Evolutionary conservation across 2,797 vertebrate genomes (phyloP), one percentile per base, ranked within the genome.

Genomic region (Liasis olivaceus): DNA sequence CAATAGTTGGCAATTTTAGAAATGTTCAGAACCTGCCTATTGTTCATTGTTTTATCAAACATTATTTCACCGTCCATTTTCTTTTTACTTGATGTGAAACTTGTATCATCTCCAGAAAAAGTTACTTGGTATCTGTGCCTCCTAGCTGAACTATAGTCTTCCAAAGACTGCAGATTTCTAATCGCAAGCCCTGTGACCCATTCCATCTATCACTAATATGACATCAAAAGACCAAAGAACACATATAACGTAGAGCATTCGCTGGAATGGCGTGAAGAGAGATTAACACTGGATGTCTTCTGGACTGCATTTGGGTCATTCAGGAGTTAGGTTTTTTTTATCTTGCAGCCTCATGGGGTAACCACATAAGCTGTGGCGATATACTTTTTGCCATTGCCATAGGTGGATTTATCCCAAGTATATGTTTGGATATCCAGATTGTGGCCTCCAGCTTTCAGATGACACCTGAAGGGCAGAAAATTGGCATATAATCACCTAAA

Each of bases 341-440:
- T 54, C 3, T 28, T 31, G 6, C 36, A 47, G 22, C 13, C 84
- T 98, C 96, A 97, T 3, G 98, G 97, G 0, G 97, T 97, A 24
- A 97, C 95, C 4, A 99, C 98, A 26, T 98, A 99, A 51, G 98
- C 99, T 0, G 99, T 99, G 88, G 95, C 99, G 0, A 99, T 98
- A 96, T 96, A 98, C 86, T 98, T 99, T 97, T 98, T 98, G 81
- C 98, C 98, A 0, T 98, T 12, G 1, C 97, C 98, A 0, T 99
- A 99, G 66, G 89, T 97, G 28, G 97, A 95, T 8, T 99, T 99
- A 72, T 98, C 96, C 99, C 99, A 99, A 90, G 98, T 96, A 92
- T 99, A 99, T 2, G 99, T 99, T 96, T 99, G 98, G 94, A 99
- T 98, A 13, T 94, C 94, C 92, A 99, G 94, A 58, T 92, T 51